A percentile compares a stretch with the other conserved stretches of the same genome.
Conservation (phyloP, 2,797 vertebrate genomes). For the Manis pentadactyla region DNA sequence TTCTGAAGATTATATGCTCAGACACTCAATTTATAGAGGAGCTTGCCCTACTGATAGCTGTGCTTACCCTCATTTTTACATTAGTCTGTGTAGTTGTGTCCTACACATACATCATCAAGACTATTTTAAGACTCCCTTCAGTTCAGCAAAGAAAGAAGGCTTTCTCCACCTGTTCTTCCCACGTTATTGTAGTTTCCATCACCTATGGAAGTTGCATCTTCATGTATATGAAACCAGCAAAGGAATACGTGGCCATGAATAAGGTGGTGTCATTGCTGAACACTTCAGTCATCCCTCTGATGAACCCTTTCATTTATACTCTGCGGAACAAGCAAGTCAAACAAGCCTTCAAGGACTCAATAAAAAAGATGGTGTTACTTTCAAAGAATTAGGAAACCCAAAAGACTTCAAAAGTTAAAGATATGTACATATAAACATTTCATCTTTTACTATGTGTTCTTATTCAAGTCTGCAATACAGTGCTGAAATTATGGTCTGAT, state of each 20-base stretch:
- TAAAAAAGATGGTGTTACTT: constrained; percentile 15
- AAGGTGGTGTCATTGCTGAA: constrained; percentile 58
- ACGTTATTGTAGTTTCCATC: too few relatives aligned
- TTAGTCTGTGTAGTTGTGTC: constrained; percentile 43
- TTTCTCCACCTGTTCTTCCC: too few relatives aligned
- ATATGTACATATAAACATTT: not conserved
- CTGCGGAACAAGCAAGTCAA: constrained; percentile 62
- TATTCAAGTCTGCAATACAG: not conserved
- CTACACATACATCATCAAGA: too few relatives aligned
- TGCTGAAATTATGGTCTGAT: not conserved
- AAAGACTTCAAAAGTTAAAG: not conserved
- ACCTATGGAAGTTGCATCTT: too few relatives aligned
- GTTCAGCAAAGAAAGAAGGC: too few relatives aligned
- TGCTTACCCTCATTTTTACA: constrained; percentile 43
- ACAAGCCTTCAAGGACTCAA: constrained; percentile 21
- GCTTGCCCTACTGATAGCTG: constrained; percentile 14
- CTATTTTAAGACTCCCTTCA: constrained; percentile 30
- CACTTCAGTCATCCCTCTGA: constrained; percentile 62
- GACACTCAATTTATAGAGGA: constrained; percentile 34
- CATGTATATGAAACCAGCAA: not conserved
- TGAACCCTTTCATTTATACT: constrained; percentile 75
- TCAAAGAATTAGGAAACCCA: not conserved
- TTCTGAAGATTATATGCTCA: constrained; percentile 55
- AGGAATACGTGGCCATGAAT: not conserved
- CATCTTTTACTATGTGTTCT: not conserved